These are phyloP conservation scores for Leiothrix lutea DNA, from an alignment of 2,113 vertebrate species.

Conservation along the genomic window DNA sequence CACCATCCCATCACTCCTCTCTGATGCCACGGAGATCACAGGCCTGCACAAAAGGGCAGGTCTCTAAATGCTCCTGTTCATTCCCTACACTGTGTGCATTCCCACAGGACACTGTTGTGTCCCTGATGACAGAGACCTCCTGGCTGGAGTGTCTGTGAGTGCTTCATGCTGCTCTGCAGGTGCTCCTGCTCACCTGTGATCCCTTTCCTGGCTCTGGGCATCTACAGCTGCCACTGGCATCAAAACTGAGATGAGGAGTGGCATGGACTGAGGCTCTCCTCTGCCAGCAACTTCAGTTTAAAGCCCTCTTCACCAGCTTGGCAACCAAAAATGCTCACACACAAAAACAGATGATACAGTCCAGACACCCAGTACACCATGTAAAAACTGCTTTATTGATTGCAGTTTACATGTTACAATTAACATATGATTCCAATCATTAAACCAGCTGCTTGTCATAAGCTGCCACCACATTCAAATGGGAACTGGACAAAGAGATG, in stretches of 20 bases:
- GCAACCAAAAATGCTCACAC: background rate
- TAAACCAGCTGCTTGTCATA: slow-evolving; percentile 56
- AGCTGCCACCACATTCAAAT: slow-evolving; percentile 48
- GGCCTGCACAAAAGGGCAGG: rapidly evolving
- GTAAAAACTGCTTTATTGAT: slow-evolving; percentile 82
- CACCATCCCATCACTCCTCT: background rate
- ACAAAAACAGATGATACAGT: background rate
- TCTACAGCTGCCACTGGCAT: background rate
- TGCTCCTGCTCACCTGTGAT: background rate
- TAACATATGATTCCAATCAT: slow-evolving; percentile 84
- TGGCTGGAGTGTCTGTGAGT: background rate
- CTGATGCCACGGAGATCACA: background rate
- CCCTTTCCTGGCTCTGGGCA: background rate
- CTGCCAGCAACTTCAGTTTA: background rate
- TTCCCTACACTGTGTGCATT: rapidly evolving
- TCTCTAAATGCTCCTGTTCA: background rate
- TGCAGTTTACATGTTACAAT: slow-evolving; percentile 73
- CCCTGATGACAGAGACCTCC: background rate
- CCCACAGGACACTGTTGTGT: background rate
- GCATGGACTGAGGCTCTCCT: background rate
- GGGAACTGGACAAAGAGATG: slow-evolving; percentile 35
- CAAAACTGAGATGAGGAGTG: background rate
- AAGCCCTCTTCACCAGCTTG: background rate
- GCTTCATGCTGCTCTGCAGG: background rate
- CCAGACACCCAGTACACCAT: slow-evolving; percentile 15